Percentiles rank a stretch among this genome's conserved stretches.
phyloP scores from a whole-genome alignment of 1,140 invertebrate genomes.

The Brachionus calyciflorus region DNA sequence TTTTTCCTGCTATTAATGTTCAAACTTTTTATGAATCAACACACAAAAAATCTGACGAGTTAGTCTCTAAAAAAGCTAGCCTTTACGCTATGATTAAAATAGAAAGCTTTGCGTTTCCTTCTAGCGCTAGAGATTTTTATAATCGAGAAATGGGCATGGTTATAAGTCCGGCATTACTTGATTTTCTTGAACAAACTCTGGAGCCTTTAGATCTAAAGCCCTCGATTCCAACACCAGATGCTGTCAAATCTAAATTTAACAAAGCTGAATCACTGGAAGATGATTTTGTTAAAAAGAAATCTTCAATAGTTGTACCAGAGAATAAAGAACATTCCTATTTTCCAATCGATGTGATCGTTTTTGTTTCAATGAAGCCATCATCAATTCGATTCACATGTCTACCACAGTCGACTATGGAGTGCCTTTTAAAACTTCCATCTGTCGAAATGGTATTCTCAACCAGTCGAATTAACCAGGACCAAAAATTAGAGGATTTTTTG shows the following conservation, averaged over 20 bases:
- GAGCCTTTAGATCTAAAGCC: conserved; percentile 64
- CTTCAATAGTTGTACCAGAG: conserved; percentile 50
- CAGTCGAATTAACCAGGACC: conserved; percentile 51
- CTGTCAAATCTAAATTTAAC: neutral
- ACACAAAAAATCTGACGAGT: conserved; percentile 56
- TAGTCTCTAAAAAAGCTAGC: conserved; percentile 43
- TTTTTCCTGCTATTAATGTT: conserved; percentile 88
- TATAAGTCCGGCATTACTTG: conserved; percentile 59
- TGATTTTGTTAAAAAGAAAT: conserved; percentile 48
- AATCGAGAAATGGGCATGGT: conserved; percentile 59
- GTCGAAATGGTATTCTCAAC: conserved; percentile 70
- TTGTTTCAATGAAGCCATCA: conserved; percentile 94
- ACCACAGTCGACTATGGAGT: conserved; percentile 89
- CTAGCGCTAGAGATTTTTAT: conserved; percentile 32
- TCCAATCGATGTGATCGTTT: conserved; percentile 96
- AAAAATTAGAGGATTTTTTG: too few relatives aligned
- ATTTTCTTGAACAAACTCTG: conserved; percentile 71
- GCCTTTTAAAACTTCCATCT: conserved; percentile 88
- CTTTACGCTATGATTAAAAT: conserved; percentile 47
- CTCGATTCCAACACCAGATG: neutral
- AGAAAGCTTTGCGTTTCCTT: conserved; percentile 68
- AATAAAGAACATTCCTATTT: conserved; percentile 73
- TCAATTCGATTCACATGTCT: conserved; percentile 83
- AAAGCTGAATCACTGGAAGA: conserved; percentile 13
- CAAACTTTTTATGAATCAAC: conserved; percentile 66